These are phyloP conservation scores for Enteromius mattozi DNA, from an alignment of 2,797 vertebrate genomes.

Conservation along the genomic window DNA sequence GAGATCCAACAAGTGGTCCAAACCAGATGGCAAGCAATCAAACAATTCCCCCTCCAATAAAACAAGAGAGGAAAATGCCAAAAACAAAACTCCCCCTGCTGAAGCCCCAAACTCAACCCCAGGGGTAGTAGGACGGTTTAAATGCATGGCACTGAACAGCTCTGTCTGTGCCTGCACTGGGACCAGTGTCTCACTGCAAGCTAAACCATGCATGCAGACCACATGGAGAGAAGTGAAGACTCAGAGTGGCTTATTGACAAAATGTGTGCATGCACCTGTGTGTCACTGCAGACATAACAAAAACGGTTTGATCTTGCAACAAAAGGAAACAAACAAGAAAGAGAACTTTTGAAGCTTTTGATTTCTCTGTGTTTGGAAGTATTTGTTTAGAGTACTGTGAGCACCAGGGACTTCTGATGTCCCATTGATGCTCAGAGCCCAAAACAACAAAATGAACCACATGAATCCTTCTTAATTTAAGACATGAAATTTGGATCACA, in stretches of 20 bases:
- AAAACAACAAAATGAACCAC: slow-evolving; percentile 2
- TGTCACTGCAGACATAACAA: slow-evolving; percentile 7
- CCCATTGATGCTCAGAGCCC: background rate
- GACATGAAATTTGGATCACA: background rate
- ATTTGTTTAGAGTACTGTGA: background rate
- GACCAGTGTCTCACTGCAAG: slow-evolving; percentile 29
- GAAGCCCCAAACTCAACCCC: slow-evolving; percentile 53
- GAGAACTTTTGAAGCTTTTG: slow-evolving; percentile 9
- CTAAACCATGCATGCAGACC: slow-evolving; percentile 35
- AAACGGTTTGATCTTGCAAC: slow-evolving; percentile 7
- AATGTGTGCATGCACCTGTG: slow-evolving; percentile 26
- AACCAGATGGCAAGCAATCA: slow-evolving; percentile 72
- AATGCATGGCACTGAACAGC: slow-evolving; percentile 47
- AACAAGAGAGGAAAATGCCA: slow-evolving; percentile 50
- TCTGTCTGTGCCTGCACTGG: slow-evolving; percentile 24
- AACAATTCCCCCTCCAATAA: slow-evolving; percentile 47
- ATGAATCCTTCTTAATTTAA: background rate
- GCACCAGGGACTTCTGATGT: background rate
- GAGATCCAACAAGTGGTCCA: slow-evolving; percentile 64
- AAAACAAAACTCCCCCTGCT: slow-evolving; percentile 57
- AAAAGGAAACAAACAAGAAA: background rate
- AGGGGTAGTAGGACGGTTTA: slow-evolving; percentile 64
- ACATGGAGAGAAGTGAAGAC: slow-evolving; percentile 1
- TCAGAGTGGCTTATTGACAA: background rate
- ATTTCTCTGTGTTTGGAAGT: background rate